phyloP scores from a whole-genome alignment of 2,888 invertebrate species.

The Antitype chi region DNA sequence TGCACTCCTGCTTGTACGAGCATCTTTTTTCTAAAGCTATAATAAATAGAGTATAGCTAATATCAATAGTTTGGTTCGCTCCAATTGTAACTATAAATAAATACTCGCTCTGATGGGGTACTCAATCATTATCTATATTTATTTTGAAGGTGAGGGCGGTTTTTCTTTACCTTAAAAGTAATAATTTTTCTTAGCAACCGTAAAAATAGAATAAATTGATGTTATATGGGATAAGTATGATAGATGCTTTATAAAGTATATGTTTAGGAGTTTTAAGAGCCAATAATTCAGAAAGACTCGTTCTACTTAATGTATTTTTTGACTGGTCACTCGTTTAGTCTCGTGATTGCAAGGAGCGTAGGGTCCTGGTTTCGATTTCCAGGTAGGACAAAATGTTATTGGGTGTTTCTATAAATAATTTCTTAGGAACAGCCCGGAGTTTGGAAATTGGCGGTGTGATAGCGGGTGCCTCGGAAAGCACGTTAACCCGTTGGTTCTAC shows the following conservation, averaged over 20 bases:
- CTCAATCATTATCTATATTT: conserved; percentile 27
- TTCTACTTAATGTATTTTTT: background rate
- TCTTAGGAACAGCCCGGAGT: no score
- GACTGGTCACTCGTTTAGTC: background rate
- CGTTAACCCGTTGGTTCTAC: no score
- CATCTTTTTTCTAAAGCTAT: no score
- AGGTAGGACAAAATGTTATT: no score
- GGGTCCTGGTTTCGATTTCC: no score
- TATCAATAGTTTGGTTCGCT: conserved; percentile 17
- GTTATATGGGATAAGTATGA: background rate
- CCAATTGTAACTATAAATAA: conserved; percentile 9
- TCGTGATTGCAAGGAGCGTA: no score
- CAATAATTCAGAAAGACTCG: background rate
- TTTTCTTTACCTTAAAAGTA: conserved; percentile 10
- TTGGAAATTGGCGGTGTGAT: no score
- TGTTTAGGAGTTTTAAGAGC: background rate
- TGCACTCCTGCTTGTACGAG: no score
- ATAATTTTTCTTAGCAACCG: conserved; percentile 1
- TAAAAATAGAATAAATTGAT: conserved; percentile 7
- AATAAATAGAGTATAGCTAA: no score
- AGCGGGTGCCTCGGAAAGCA: no score
- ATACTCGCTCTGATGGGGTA: conserved; percentile 3
- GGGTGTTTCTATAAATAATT: no score
- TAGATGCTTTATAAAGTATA: conserved; percentile 4
- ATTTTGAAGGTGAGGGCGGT: background rate